A percentile compares a stretch with the other conserved stretches of the same genome.
These are phyloP conservation scores for Dicerorhinus sumatrensis DNA, from an alignment of 2,113 vertebrate species.

Conservation along the genomic window DNA sequence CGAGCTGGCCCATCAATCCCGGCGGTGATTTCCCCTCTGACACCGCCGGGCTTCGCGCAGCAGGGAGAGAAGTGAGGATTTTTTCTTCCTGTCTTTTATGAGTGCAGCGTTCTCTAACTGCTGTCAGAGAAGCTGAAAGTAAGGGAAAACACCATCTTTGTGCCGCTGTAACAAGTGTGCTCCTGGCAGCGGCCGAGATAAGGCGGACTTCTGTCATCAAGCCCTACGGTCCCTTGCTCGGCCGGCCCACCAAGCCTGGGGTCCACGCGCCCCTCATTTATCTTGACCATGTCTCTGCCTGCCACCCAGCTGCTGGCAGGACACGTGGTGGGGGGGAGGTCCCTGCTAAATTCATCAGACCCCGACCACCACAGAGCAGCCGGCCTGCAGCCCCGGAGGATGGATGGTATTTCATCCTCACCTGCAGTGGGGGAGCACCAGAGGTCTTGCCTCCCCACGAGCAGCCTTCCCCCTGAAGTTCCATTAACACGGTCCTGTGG, in stretches of 20 bases:
- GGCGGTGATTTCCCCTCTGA: no score
- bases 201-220: background rate
- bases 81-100: background rate
- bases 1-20: background rate
- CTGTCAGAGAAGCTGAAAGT: background rate
- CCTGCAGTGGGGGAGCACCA: background rate
- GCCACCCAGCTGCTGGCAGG: accelerated
- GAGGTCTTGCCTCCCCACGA: background rate
- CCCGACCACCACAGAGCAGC: accelerated
- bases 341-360: background rate
- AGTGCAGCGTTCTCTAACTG: background rate
- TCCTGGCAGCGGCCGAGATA: background rate
- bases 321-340: accelerated
- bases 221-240: background rate
- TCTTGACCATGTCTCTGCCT: background rate
- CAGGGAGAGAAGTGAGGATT: background rate
- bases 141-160: background rate
- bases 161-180: background rate
- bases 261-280: background rate
- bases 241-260: background rate
- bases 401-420: background rate
- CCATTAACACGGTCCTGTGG: no score
- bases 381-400: background rate
- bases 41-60: background rate
- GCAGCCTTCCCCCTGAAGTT: background rate